Evolutionary conservation across 1,140 invertebrate genomes (phyloP), one percentile per base, ranked within the genome.

Genomic region (Drosophila sturtevanti): DNA sequence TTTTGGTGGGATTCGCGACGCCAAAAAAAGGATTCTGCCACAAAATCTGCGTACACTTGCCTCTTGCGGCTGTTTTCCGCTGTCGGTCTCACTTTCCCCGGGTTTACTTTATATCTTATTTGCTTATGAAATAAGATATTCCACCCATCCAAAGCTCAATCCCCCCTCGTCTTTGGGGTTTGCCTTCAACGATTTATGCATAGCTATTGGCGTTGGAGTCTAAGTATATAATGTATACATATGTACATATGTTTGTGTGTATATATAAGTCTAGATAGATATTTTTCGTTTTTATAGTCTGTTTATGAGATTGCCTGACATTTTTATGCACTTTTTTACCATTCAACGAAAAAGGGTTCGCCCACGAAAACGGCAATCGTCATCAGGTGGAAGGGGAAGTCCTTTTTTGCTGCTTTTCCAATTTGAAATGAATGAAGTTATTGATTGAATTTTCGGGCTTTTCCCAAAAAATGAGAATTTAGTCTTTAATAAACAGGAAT

Each of bases 101-200:
- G 21, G 41, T 48, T 48, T 48, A 48, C 41, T 48, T 48, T 48
- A 48, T 48, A 48, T 48, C 41, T 48, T 48, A 48, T 48, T 48
- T 48, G 41, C 41, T 48, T 48, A 48, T 48, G 41, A 48, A 48
- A 48, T 48, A 48, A 48, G 41, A 48, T 48, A 48, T 48, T 48
- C 41, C 41, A 48, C 41, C 41, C 41, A 48, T 48, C 4, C 16
- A 48, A 7, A 11, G 34, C 9, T 6, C 27, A 21, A 3, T 21
- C 7, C 4, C 14, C 14, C 14, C 18, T 1, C 41, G 27, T 6
- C 27, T 31, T 31, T 31, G 27, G 16, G 16, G 41, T 12, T 10
- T 18, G 41, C 41, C 16, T 18, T 4, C 41, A 48, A 48, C 41
- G 10, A 48, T 48, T 48, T 48, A 48, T 48, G 41, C 41, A 21